phyloP scores from a whole-genome alignment of 2,888 invertebrate species.

The Lomographa bimaculata region DNA sequence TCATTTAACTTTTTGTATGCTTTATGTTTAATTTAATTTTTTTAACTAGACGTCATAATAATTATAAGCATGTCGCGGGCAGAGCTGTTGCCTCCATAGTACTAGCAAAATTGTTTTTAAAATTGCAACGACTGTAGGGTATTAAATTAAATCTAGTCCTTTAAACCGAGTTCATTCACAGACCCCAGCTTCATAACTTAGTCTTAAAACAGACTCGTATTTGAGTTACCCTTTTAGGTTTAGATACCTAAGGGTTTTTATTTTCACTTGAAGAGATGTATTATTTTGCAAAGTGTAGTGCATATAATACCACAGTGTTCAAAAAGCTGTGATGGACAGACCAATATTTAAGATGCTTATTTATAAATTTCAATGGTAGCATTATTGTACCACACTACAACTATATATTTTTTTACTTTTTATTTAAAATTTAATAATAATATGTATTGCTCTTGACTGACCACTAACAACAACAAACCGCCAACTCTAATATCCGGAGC shows the following conservation, averaged over 20 bases:
- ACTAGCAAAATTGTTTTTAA: slow-evolving; percentile 25
- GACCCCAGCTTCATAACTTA: slow-evolving; percentile 14
- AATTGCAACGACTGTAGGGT: slow-evolving; percentile 19
- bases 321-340: no score
- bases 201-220: slow-evolving; percentile 11
- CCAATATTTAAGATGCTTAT: no score
- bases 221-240: slow-evolving; percentile 4
- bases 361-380: no score
- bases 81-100: slow-evolving; percentile 13
- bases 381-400: no score
- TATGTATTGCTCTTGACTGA: background rate
- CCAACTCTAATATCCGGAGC: slow-evolving; percentile 21
- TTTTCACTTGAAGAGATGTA: no score
- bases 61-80: slow-evolving; percentile 24
- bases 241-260: no score
- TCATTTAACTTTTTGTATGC: no score
- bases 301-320: background rate
- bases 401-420: no score
- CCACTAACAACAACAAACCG: slow-evolving; percentile 13
- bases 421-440: no score
- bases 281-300: slow-evolving; percentile 9
- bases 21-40: no score
- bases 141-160: slow-evolving; percentile 25
- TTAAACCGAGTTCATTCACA: slow-evolving; percentile 24
- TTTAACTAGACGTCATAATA: no score